Evolutionary conservation across 2,797 vertebrate species (phyloP).

Genomic region (Lates japonicus): DNA sequence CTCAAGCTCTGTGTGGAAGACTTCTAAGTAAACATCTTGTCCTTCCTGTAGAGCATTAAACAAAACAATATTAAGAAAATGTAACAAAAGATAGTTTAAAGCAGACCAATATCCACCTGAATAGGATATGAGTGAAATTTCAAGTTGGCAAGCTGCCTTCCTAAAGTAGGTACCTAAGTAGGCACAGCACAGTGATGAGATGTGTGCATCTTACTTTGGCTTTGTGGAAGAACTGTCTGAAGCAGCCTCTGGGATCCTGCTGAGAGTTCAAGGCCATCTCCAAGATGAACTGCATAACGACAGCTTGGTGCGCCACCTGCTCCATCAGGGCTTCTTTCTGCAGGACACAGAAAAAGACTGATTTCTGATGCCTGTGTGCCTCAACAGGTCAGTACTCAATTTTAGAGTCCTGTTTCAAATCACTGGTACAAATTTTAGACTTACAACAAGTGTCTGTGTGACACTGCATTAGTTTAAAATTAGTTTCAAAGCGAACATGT

Average conservation of each 20-base stretch:
- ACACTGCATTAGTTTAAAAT: too few relatives aligned
- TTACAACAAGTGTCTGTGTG: not conserved
- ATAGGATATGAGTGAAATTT: not conserved
- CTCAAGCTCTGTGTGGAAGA: constrained; percentile 95
- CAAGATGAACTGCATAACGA: constrained; percentile 99
- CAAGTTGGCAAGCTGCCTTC: not conserved
- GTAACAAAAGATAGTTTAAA: not conserved
- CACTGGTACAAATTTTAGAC: not conserved
- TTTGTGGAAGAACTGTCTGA: constrained; percentile 98
- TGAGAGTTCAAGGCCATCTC: constrained; percentile 95
- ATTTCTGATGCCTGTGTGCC: not conserved
- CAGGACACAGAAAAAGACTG: constrained; percentile 2
- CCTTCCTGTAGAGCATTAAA: constrained; percentile 85
- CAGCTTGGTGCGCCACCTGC: constrained; percentile 97
- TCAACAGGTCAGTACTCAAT: not conserved
- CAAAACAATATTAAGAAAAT: not conserved
- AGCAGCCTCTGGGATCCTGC: constrained; percentile 96
- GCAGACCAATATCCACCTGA: not conserved
- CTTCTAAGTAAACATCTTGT: constrained; percentile 94
- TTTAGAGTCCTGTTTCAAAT: not conserved
- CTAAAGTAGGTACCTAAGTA: not conserved
- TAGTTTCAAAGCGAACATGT: too few relatives aligned
- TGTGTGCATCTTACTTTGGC: constrained; percentile 91
- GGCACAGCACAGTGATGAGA: not conserved
- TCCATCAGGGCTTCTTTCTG: constrained; percentile 98